These are phyloP conservation scores for Lordiphosa fenestrarum DNA, from an alignment of 2,888 invertebrate genomes.

Conservation along the genomic window DNA sequence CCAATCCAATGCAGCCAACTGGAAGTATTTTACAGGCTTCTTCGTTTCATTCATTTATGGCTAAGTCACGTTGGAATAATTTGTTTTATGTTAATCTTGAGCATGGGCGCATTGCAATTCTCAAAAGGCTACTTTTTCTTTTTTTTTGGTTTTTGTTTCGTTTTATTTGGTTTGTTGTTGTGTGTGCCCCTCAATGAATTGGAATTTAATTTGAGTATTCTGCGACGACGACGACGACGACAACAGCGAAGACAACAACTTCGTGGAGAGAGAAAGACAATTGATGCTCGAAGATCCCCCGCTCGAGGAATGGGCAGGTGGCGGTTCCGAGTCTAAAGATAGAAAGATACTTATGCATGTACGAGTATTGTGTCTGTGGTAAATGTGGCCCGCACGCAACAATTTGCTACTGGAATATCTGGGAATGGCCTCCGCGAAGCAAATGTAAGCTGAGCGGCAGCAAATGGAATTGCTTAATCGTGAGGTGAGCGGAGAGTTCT, in stretches of 20 bases:
- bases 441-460: constrained; percentile 54
- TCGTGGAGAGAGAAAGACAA: constrained; percentile 63
- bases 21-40: too few relatives aligned
- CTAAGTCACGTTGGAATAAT: constrained; percentile 81
- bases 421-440: constrained; percentile 26
- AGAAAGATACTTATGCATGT: constrained; percentile 47
- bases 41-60: constrained; percentile 79
- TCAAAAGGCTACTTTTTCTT: constrained; percentile 61
- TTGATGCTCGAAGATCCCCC: constrained; percentile 67
- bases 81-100: constrained; percentile 81
- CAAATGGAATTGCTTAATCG: constrained; percentile 64
- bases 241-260: constrained; percentile 44
- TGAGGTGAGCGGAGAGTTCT: constrained; percentile 32
- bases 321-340: constrained; percentile 34
- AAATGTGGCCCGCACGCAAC: constrained; percentile 74
- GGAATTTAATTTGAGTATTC: constrained; percentile 80
- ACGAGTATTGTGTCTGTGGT: constrained; percentile 11
- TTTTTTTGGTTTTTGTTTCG: constrained; percentile 24
- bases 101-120: constrained; percentile 73
- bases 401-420: constrained; percentile 73
- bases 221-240: constrained; percentile 44
- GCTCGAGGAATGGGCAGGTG: constrained; percentile 64
- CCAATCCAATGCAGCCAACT: too few relatives aligned
- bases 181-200: constrained; percentile 78
- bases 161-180: constrained; percentile 9